Percentiles rank a stretch among this genome's conserved stretches.
These are phyloP conservation scores for Nyctibius bracteatus DNA, from an alignment of 2,113 vertebrate genomes.

Conservation along the genomic window DNA sequence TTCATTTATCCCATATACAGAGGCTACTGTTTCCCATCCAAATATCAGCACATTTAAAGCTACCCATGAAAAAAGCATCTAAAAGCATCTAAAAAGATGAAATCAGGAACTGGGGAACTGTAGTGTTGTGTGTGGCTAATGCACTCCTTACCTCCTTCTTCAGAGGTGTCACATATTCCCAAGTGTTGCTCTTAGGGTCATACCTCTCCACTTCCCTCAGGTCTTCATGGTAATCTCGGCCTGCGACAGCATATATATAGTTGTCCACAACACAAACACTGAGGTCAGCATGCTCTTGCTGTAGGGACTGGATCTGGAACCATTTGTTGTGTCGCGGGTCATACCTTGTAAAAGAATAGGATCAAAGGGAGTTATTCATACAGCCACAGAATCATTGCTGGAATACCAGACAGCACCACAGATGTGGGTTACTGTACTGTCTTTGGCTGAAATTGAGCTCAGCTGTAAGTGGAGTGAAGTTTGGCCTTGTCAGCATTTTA, in stretches of 20 bases:
- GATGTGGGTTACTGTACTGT: not conserved
- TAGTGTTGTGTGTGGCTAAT: not conserved
- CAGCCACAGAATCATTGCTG: not conserved
- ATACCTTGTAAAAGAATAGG: slow-evolving; percentile 76
- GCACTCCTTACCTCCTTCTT: slow-evolving; percentile 82
- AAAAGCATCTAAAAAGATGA: not conserved
- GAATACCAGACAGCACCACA: not conserved
- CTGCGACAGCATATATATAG: slow-evolving; percentile 90
- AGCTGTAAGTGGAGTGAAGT: not conserved
- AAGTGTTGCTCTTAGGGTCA: slow-evolving; percentile 87
- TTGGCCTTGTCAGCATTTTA: slow-evolving; percentile 16
- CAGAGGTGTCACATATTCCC: slow-evolving; percentile 88
- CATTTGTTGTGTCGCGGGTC: slow-evolving; percentile 95
- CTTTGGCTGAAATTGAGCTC: slow-evolving; percentile 1
- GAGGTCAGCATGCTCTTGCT: slow-evolving; percentile 91
- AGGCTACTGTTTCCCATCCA: not conserved
- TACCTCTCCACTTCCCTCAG: slow-evolving; percentile 92
- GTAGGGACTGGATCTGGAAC: slow-evolving; percentile 89
- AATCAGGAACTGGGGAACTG: not conserved
- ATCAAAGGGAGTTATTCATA: not conserved
- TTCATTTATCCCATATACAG: not conserved
- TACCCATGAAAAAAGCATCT: not conserved
- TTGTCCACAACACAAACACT: slow-evolving; percentile 86
- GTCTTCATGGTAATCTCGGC: slow-evolving; percentile 90
- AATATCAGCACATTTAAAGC: not conserved